Percentiles rank a stretch among this genome's conserved stretches.
Evolutionary conservation across 2,113 vertebrate species (phyloP).

Genomic region (Psittacara wagleri): DNA sequence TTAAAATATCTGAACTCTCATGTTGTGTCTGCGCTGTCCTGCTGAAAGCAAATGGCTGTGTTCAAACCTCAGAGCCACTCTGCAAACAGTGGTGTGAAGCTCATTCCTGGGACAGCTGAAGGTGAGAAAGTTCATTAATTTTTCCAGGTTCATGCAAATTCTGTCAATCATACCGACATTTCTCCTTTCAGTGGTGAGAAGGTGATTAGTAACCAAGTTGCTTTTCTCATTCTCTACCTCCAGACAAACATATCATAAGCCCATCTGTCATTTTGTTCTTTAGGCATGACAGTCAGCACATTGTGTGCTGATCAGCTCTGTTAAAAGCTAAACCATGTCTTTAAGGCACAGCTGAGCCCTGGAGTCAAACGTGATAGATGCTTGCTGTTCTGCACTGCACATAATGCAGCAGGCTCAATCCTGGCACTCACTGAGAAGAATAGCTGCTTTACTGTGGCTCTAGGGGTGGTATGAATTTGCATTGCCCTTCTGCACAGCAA

Average conservation of each 20-base stretch:
- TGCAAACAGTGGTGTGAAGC: not conserved
- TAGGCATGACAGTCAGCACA: constrained; percentile 23
- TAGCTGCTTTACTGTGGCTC: not conserved
- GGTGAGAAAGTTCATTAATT: constrained; percentile 4
- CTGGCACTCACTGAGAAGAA: not conserved
- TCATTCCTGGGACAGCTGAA: not conserved
- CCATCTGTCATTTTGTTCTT: constrained; percentile 59
- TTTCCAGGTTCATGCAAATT: not conserved
- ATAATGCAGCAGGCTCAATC: constrained; percentile 21
- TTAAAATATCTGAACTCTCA: not conserved
- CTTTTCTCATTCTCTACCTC: not conserved
- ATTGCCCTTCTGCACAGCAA: not conserved
- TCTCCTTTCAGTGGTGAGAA: not conserved
- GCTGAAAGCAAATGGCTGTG: not conserved
- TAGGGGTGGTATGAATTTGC: not conserved
- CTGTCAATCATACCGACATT: not conserved
- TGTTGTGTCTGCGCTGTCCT: not conserved
- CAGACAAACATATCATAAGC: not conserved
- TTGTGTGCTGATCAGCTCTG: constrained; percentile 7
- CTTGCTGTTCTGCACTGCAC: not conserved
- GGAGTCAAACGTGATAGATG: constrained; percentile 5
- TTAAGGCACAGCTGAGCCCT: constrained; percentile 27
- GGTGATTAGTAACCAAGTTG: constrained; percentile 31
- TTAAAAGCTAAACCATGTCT: constrained; percentile 15
- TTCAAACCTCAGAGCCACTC: not conserved